Evolutionary conservation across 2,797 vertebrate genomes (phyloP).

Genomic region (Lateolabrax maculatus): DNA sequence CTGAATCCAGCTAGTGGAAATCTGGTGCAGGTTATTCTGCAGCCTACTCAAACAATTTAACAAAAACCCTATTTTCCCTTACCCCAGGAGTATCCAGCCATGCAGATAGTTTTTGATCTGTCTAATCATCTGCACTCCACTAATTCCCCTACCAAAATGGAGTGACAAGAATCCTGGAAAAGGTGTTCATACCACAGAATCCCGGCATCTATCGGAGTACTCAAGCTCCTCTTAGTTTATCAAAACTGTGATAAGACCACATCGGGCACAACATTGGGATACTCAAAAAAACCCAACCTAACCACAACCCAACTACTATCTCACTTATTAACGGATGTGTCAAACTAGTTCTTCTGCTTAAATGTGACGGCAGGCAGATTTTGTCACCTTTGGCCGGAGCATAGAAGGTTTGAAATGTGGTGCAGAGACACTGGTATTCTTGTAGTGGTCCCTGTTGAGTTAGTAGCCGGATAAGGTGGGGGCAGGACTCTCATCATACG

Average conservation of each 20-base stretch:
- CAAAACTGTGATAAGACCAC: not conserved
- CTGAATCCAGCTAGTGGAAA: conserved; percentile 18
- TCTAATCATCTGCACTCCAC: not conserved
- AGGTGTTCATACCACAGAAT: not conserved
- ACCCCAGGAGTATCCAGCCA: not conserved
- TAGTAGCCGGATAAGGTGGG: not conserved
- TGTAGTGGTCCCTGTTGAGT: not conserved
- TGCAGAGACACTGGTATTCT: not conserved
- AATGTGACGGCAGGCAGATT: not conserved
- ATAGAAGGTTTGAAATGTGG: not conserved
- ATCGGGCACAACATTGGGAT: not conserved
- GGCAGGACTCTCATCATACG: not conserved
- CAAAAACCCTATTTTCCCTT: not conserved
- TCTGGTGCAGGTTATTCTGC: not conserved
- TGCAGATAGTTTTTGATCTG: not conserved
- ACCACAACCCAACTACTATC: no score
- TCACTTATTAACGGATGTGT: not conserved
- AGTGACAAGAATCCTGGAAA: not conserved
- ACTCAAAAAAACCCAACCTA: no score
- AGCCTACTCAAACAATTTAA: not conserved
- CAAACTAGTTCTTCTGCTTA: not conserved
- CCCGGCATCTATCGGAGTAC: not conserved
- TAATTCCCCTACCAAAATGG: not conserved
- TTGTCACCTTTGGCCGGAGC: not conserved
- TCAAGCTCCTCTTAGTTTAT: not conserved